Percentiles rank a stretch among this genome's conserved stretches.
Conservation (phyloP, 2,888 invertebrate genomes). For the Pachliopta kotzebuea region DNA sequence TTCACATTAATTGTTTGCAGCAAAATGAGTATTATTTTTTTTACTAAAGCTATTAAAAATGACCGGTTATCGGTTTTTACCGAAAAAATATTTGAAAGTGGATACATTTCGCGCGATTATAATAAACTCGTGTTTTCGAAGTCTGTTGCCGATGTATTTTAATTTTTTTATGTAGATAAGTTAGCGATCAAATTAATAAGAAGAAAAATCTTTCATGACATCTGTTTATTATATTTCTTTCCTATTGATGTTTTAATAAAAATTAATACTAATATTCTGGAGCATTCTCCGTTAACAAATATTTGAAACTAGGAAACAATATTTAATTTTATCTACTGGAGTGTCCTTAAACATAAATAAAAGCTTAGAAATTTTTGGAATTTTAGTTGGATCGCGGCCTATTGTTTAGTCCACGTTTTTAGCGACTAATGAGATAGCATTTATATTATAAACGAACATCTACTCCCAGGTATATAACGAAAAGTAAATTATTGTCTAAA, state of each 20-base stretch:
- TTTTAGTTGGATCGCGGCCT: constrained; percentile 41
- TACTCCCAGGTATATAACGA: background rate
- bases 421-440: background rate
- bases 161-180: constrained; percentile 6
- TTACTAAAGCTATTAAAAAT: constrained; percentile 18
- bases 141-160: constrained; percentile 1
- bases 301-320: background rate
- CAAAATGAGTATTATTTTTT: constrained; percentile 27
- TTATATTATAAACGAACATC: background rate
- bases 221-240: background rate
- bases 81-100: constrained; percentile 11
- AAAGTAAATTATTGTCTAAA: background rate
- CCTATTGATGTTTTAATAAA: too few species aligned
- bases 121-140: constrained; percentile 10
- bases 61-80: constrained; percentile 13
- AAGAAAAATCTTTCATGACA: background rate
- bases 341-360: constrained; percentile 39
- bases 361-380: constrained; percentile 44
- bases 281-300: background rate
- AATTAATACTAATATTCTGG: too few species aligned
- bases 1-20: constrained; percentile 24
- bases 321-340: background rate
- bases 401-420: constrained; percentile 19
- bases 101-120: constrained; percentile 13
- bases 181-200: background rate